phyloP scores from a whole-genome alignment of 2,113 vertebrate species.

The Larimichthys crocea region DNA sequence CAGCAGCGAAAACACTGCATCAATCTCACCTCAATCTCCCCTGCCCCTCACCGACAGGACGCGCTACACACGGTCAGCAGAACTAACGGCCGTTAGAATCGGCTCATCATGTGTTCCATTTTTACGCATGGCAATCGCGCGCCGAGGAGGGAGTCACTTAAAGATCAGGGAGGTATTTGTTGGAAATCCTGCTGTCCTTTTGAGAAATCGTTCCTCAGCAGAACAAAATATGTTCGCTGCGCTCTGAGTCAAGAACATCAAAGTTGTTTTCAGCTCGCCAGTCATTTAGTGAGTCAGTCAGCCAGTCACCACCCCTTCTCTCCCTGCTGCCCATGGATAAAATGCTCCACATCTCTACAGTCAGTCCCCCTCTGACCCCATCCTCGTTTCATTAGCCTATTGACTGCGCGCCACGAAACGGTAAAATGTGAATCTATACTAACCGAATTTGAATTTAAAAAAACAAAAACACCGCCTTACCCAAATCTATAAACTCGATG shows the following conservation, averaged over 20 bases:
- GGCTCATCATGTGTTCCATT: slow-evolving; percentile 18
- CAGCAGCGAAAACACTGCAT: slow-evolving; percentile 56
- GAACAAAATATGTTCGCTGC: slow-evolving; percentile 2
- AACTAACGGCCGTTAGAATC: not conserved
- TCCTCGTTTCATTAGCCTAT: slow-evolving; percentile 16
- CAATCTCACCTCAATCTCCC: slow-evolving; percentile 53
- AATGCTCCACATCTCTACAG: slow-evolving; percentile 27
- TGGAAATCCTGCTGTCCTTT: slow-evolving; percentile 22
- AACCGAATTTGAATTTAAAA: slow-evolving; percentile 33
- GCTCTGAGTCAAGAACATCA: slow-evolving; percentile 39
- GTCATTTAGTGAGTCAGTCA: slow-evolving; percentile 41
- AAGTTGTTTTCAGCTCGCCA: slow-evolving; percentile 64
- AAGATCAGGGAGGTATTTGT: slow-evolving; percentile 4
- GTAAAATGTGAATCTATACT: slow-evolving; percentile 30
- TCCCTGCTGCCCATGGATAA: slow-evolving; percentile 16
- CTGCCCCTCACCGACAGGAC: slow-evolving; percentile 3
- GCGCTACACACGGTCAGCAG: slow-evolving; percentile 20
- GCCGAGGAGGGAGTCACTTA: not conserved
- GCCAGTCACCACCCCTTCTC: slow-evolving; percentile 32
- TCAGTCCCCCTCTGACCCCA: slow-evolving; percentile 44
- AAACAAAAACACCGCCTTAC: slow-evolving; percentile 71
- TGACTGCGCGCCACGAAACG: slow-evolving; percentile 18
- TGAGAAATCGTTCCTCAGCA: slow-evolving; percentile 15
- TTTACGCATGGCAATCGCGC: slow-evolving; percentile 61
- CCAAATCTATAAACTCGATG: slow-evolving; percentile 72